phyloP scores from a whole-genome alignment of 2,797 vertebrate species.

The Darevskia mixta region DNA sequence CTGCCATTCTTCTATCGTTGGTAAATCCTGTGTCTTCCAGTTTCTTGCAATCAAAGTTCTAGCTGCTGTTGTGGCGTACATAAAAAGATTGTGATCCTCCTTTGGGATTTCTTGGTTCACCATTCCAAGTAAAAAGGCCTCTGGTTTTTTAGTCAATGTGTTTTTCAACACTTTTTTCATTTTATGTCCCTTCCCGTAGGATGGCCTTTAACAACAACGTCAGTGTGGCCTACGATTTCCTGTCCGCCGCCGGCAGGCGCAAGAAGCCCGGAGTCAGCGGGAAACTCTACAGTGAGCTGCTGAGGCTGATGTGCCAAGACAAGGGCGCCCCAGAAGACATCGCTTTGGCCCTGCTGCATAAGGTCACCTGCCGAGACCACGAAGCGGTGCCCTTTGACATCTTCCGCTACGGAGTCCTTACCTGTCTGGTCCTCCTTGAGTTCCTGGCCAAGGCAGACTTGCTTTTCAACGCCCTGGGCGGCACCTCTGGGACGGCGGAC shows the following conservation, averaged over 20 bases:
- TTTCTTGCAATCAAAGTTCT: too few species aligned
- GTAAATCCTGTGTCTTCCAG: too few species aligned
- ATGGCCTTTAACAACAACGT: slow-evolving; percentile 93
- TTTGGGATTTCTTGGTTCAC: too few species aligned
- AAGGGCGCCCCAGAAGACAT: slow-evolving; percentile 83
- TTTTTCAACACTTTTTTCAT: too few species aligned
- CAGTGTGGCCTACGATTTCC: slow-evolving; percentile 87
- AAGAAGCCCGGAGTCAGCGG: slow-evolving; percentile 84
- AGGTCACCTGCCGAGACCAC: slow-evolving; percentile 90
- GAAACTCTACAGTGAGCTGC: slow-evolving; percentile 87
- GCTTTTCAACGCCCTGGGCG: slow-evolving; percentile 86
- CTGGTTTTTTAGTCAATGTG: too few species aligned
- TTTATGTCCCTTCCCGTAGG: slow-evolving; percentile 70
- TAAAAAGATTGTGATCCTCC: too few species aligned
- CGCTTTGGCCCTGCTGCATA: slow-evolving; percentile 83
- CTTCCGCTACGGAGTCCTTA: slow-evolving; percentile 91
- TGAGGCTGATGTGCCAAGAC: slow-evolving; percentile 86
- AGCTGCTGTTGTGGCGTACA: too few species aligned
- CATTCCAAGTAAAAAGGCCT: too few species aligned
- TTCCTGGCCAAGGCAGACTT: slow-evolving; percentile 87
- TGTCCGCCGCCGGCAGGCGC: slow-evolving; percentile 79
- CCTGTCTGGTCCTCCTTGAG: slow-evolving; percentile 91
- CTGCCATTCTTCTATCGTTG: too few species aligned
- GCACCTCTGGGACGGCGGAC: slow-evolving; percentile 75
- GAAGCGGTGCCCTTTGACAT: slow-evolving; percentile 91